These are phyloP conservation scores for Amblyteles armatorius DNA, from an alignment of 2,888 invertebrate species.

Conservation along the genomic window DNA sequence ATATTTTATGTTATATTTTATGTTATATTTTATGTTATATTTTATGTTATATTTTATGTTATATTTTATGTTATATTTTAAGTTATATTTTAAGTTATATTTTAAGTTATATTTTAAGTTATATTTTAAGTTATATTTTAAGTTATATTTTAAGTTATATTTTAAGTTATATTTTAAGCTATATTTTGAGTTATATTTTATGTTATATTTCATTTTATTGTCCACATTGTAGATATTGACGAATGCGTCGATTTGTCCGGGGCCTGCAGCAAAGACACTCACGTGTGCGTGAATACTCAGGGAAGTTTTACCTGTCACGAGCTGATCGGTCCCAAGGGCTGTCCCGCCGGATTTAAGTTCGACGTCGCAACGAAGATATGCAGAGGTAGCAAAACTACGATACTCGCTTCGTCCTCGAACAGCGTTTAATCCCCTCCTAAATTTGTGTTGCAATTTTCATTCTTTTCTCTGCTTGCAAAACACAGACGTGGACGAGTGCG, in stretches of 20 bases:
- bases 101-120: neutral
- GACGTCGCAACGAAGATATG: constrained; percentile 85
- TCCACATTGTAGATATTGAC: constrained; percentile 86
- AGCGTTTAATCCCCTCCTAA: neutral
- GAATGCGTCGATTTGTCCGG: constrained; percentile 86
- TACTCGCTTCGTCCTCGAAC: neutral
- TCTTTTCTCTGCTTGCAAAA: constrained; percentile 5
- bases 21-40: constrained; percentile 78
- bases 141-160: neutral
- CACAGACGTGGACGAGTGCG: constrained; percentile 92
- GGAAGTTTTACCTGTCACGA: constrained; percentile 86
- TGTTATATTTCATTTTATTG: too few relatives aligned
- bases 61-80: neutral
- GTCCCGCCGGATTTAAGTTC: constrained; percentile 87
- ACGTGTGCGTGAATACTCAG: constrained; percentile 86
- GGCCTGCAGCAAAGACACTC: constrained; percentile 84
- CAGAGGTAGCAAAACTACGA: constrained; percentile 82
- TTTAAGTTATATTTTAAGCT: constrained; percentile 40
- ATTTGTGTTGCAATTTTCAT: constrained; percentile 53
- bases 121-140: constrained; percentile 6
- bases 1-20: neutral
- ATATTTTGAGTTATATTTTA: constrained; percentile 76
- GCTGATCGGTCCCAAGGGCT: constrained; percentile 80
- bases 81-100: neutral
- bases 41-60: neutral